Evolutionary conservation across 2,797 vertebrate genomes (phyloP), one percentile per base, ranked within the genome.

Genomic region (Synaphobranchus kaupii): DNA sequence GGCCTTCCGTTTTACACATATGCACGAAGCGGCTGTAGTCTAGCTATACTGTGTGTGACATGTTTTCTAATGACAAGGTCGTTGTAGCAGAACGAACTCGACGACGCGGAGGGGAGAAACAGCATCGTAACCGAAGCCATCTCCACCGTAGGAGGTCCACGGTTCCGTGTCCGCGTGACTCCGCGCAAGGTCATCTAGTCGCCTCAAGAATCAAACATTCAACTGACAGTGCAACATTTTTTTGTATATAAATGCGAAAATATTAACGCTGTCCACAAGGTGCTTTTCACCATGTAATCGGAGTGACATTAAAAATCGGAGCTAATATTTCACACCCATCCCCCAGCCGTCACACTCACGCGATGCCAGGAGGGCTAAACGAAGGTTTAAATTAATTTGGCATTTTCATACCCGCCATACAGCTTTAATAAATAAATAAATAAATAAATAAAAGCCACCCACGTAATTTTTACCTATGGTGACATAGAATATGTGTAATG

Each of bases 21-120:
- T 66, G 76, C 80, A 83, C 83, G 54, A 86, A 86, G 73, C 52
- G 78, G 78, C 60, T 60, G 25, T 68, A 71, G 44, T 6, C 63
- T 15, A 52, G 22, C 2, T 52, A 52, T 52, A 52, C 50, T 52
- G 60, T 71, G 47, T 86, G 84, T 84, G 34, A 80, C 83, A 78
- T 84, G 84, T 83, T 84, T 84, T 44, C 31, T 83, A 63, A 84
- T 34, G 80, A 34, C 85, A 88, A 86, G 88, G 88, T 88, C 88
- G 85, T 84, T 83, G 78, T 71, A 82, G 58, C 63, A 71, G 47
- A 68, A 86, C n/a, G 86, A 83, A 87, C 39, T 83, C 76, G 44
- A 50, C 28, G 44, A 80, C 12, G 58, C 47, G 44, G 17, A 44
- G 39, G 58, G 58, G 39, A 15, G 63, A 83, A 81, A 25, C 76